phyloP scores from a whole-genome alignment of 2,888 invertebrate species.

The Harpalus rubripes region DNA sequence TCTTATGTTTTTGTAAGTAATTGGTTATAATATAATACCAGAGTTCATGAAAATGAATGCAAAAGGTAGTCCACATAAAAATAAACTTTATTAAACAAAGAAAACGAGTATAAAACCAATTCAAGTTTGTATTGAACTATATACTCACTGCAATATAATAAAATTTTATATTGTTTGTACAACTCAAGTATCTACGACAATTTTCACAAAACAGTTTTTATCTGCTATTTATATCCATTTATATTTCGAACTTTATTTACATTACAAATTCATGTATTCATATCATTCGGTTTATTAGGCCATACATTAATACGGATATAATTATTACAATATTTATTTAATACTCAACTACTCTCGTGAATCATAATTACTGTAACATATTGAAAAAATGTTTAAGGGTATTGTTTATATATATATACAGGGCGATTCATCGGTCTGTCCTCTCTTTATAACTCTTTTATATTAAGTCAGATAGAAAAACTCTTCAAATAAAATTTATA shows the following conservation, averaged over 20 bases:
- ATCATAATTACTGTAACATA: no score
- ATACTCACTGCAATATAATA: not conserved
- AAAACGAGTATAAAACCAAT: not conserved
- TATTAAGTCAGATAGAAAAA: no score
- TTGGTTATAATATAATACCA: not conserved
- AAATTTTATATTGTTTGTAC: not conserved
- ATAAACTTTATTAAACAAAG: not conserved
- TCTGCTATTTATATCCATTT: not conserved
- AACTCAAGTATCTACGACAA: not conserved
- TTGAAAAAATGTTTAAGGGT: no score
- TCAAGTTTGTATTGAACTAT: constrained; percentile 1
- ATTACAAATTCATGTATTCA: not conserved
- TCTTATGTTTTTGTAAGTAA: not conserved
- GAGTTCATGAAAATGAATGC: not conserved
- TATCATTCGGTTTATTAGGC: not conserved
- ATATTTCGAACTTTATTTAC: not conserved
- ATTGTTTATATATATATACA: no score
- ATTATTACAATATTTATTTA: no score
- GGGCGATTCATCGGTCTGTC: no score
- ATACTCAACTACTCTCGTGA: no score
- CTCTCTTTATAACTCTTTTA: no score
- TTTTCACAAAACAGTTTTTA: not conserved
- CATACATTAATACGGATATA: no score
- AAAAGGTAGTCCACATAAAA: not conserved
- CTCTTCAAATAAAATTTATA: no score